phyloP scores from a whole-genome alignment of 2,888 invertebrate species.

The Chouioia cunea region DNA sequence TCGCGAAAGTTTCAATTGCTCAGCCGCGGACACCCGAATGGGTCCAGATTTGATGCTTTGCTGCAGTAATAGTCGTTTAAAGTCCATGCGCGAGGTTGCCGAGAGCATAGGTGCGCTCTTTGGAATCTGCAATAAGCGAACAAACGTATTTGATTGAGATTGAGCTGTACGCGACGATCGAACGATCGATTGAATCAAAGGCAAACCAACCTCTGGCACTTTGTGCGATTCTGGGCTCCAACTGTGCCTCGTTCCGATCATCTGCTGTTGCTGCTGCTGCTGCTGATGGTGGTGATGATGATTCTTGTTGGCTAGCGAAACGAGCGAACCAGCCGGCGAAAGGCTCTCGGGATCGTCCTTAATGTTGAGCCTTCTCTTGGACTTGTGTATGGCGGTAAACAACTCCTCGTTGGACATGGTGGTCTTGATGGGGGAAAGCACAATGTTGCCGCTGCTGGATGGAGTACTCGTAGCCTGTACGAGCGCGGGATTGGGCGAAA shows the following conservation, averaged over 20 bases:
- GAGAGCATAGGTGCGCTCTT: conserved; percentile 69
- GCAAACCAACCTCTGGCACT: conserved; percentile 55
- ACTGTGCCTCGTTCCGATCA: conserved; percentile 71
- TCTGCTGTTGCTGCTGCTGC: conserved; percentile 45
- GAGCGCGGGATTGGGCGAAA: conserved; percentile 46
- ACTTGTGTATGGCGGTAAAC: conserved; percentile 83
- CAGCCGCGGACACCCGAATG: conserved; percentile 81
- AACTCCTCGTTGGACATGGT: conserved; percentile 85
- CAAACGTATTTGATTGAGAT: background rate
- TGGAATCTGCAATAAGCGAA: conserved; percentile 54
- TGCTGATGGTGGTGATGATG: no score
- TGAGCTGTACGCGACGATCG: background rate
- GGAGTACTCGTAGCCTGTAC: conserved; percentile 52
- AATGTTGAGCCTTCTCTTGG: conserved; percentile 80
- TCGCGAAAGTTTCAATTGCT: conserved; percentile 80
- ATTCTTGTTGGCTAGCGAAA: conserved; percentile 71
- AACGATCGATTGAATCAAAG: background rate
- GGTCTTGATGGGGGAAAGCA: conserved; percentile 77
- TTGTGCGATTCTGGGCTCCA: conserved; percentile 73
- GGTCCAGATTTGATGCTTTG: conserved; percentile 79
- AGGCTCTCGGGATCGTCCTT: conserved; percentile 71
- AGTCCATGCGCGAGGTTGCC: conserved; percentile 86
- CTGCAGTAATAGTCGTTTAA: conserved; percentile 83
- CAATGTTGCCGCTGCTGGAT: conserved; percentile 56
- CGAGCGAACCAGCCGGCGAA: conserved; percentile 62